Conservation (phyloP, 1,140 invertebrate genomes). For the Phortica variegata region DNA sequence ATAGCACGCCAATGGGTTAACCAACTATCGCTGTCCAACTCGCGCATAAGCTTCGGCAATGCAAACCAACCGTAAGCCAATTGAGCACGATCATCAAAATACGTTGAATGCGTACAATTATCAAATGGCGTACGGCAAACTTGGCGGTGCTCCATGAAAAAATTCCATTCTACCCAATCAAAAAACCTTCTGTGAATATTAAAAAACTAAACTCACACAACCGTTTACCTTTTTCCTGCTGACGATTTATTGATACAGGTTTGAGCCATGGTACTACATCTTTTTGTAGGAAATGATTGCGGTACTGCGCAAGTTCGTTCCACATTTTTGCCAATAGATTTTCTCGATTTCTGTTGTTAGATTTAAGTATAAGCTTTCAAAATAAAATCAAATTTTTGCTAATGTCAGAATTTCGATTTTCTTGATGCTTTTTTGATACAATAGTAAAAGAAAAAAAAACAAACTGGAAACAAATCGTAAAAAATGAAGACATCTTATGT, state of each 20-base stretch:
- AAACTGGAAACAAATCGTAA: no score
- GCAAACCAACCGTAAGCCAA: slow-evolving; percentile 41
- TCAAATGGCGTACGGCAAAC: slow-evolving; percentile 10
- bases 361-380: slow-evolving; percentile 3
- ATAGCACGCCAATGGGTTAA: slow-evolving; percentile 34
- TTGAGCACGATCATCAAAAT: slow-evolving; percentile 38
- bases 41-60: slow-evolving; percentile 38
- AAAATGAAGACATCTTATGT: no score
- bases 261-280: slow-evolving; percentile 32
- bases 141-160: slow-evolving; percentile 6
- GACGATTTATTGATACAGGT: slow-evolving; percentile 26
- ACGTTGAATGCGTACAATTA: slow-evolving; percentile 22
- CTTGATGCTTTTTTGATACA: no score
- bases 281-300: slow-evolving; percentile 40
- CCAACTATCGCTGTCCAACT: slow-evolving; percentile 33
- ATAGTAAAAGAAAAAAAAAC: no score
- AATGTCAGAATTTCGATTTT: no score
- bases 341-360: not conserved
- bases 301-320: slow-evolving; percentile 39
- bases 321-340: slow-evolving; percentile 30
- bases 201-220: no score
- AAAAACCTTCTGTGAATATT: not conserved
- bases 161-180: slow-evolving; percentile 18
- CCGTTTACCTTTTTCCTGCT: slow-evolving; percentile 28
- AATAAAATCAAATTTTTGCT: no score